Conservation (phyloP, 2,113 vertebrate genomes). For the Danio rerio region DNA sequence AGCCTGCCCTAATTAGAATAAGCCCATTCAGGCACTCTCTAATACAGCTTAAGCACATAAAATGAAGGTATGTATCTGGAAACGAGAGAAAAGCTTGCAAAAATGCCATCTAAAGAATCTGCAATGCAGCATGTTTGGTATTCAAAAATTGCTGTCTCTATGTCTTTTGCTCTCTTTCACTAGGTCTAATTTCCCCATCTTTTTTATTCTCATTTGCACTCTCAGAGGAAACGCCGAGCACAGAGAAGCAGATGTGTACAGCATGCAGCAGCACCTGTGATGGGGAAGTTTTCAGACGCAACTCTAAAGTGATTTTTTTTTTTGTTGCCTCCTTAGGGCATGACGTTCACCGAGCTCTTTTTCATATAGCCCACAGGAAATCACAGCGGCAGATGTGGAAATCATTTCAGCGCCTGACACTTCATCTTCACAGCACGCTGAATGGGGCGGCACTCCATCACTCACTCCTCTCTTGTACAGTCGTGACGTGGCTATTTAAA, state of each 20-base stretch:
- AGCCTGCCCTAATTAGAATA: neutral
- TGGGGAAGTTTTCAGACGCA: conserved; percentile 21
- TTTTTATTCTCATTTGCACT: conserved; percentile 8
- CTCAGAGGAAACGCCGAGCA: neutral
- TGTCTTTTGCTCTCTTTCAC: conserved; percentile 10
- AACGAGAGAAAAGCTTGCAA: neutral
- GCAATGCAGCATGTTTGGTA: conserved; percentile 34
- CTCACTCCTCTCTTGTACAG: neutral
- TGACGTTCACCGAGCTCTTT: conserved; percentile 5
- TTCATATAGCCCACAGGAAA: conserved; percentile 33
- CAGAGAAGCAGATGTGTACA: conserved; percentile 12
- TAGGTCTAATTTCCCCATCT: neutral
- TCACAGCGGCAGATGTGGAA: conserved; percentile 38
- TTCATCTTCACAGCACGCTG: conserved; percentile 14
- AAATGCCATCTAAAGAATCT: neutral
- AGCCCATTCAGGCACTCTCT: neutral
- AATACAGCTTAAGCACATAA: conserved; percentile 6
- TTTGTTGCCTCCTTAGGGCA: neutral
- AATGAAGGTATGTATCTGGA: neutral
- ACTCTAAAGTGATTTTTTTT: conserved; percentile 29
- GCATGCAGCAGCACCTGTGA: conserved; percentile 9
- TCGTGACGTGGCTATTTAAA: conserved; percentile 15
- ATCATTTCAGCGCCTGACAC: conserved; percentile 25
- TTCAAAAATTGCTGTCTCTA: conserved; percentile 27
- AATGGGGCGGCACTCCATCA: conserved; percentile 25